phyloP scores from a whole-genome alignment of 2,888 invertebrate species.

The Amblyjoppa proteus region DNA sequence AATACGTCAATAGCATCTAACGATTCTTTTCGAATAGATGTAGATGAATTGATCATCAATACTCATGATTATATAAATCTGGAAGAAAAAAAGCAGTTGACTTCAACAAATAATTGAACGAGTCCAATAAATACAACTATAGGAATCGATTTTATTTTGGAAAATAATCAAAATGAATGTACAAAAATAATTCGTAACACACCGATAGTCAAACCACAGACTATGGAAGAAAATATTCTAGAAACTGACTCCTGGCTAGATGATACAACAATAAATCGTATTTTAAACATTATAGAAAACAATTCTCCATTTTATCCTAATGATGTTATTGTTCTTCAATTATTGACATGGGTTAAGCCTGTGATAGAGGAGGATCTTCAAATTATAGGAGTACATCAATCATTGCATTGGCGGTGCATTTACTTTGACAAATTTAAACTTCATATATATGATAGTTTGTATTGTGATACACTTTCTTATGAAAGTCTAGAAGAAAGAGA shows the following conservation, averaged over 20 bases:
- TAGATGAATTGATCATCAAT: not conserved
- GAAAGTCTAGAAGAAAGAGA: conserved; percentile 4
- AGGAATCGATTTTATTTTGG: not conserved
- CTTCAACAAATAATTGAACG: not conserved
- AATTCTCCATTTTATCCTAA: conserved; percentile 29
- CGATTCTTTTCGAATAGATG: not conserved
- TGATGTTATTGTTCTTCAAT: conserved; percentile 32
- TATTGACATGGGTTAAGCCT: conserved; percentile 21
- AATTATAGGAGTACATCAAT: conserved; percentile 30
- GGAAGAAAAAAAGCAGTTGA: not conserved
- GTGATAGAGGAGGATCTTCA: conserved; percentile 23
- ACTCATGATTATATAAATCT: not conserved
- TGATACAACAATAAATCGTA: conserved; percentile 20
- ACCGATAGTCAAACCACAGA: not conserved
- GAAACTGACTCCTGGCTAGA: conserved; percentile 30
- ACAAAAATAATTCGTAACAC: not conserved
- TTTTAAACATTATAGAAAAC: conserved; percentile 27
- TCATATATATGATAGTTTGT: conserved; percentile 19
- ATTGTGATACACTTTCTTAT: not conserved
- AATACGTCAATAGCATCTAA: not conserved
- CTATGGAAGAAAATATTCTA: conserved; percentile 24
- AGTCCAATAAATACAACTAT: not conserved
- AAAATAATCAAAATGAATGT: not conserved
- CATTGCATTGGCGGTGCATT: conserved; percentile 35
- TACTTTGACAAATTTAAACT: conserved; percentile 14